These are phyloP conservation scores for Fregetta grallaria DNA, from an alignment of 2,113 vertebrate species.

Conservation along the genomic window DNA sequence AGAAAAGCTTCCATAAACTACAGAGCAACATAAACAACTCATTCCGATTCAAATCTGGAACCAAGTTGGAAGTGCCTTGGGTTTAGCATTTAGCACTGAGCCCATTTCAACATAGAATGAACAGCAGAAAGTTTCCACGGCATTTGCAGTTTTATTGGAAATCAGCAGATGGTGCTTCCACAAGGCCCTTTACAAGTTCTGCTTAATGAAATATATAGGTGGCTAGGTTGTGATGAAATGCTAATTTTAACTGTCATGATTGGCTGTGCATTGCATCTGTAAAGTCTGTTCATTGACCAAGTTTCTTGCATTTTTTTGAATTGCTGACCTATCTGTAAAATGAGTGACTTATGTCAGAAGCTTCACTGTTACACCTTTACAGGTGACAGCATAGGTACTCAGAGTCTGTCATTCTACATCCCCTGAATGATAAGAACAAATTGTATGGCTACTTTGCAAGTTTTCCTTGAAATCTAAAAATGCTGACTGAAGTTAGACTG, in stretches of 20 bases:
- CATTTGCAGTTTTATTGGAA: conserved; percentile 15
- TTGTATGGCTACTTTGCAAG: not conserved
- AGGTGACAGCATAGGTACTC: not conserved
- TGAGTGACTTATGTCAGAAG: not conserved
- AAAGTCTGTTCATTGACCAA: not conserved
- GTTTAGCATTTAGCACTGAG: not conserved
- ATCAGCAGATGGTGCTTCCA: conserved; percentile 25
- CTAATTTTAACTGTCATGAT: not conserved
- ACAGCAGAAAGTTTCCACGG: not conserved
- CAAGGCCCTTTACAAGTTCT: not conserved
- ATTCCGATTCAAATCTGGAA: not conserved
- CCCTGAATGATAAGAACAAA: not conserved
- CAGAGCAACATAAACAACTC: not conserved
- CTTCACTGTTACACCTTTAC: not conserved
- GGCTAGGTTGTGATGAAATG: not conserved
- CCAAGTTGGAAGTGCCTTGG: not conserved
- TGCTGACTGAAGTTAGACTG: not conserved
- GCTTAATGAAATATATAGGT: not conserved
- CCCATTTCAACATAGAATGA: not conserved
- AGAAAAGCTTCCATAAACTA: not conserved
- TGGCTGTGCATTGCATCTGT: not conserved
- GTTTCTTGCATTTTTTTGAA: not conserved
- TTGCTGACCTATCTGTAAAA: not conserved
- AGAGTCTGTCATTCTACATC: not conserved
- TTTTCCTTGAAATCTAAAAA: not conserved